Base-by-base conservation (phyloP, 2,888 invertebrate genomes). In the Epiperipatus broadwayi region DNA sequence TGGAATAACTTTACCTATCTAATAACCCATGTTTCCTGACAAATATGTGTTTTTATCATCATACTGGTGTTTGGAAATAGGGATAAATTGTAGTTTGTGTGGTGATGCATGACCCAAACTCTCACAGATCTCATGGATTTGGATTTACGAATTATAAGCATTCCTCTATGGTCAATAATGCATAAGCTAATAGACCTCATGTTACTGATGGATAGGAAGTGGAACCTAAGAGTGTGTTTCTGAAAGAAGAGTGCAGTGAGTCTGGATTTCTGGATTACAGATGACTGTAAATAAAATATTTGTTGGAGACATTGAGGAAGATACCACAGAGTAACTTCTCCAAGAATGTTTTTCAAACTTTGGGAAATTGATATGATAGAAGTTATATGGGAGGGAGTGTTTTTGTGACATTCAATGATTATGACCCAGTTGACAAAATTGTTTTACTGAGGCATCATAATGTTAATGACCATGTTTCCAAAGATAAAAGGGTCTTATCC, bases 1-100 rank as follows among this genome's bases (percentile, higher is more conserved):
- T n/a, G n/a, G n/a, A n/a, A n/a, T n/a, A n/a, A n/a, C n/a, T n/a
- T n/a, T n/a, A n/a, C n/a, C n/a, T n/a, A n/a, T n/a, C n/a, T n/a
- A n/a, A n/a, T n/a, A n/a, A n/a, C n/a, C n/a, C n/a, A n/a, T n/a
- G n/a, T n/a, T n/a, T n/a, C n/a, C n/a, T n/a, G n/a, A n/a, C n/a
- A n/a, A n/a, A n/a, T n/a, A n/a, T n/a, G n/a, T n/a, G n/a, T n/a
- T n/a, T n/a, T n/a, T n/a, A n/a, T n/a, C n/a, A n/a, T n/a, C n/a
- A n/a, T n/a, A n/a, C n/a, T n/a, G n/a, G n/a, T n/a, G n/a, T 91
- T 58, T 83, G 84, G 54, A 78, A 89, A 71, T 95, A 84, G 81
- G 93, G 93, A 16, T 84, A 85, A 53, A 83, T 91, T 49, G 84
- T 87, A 0, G 89, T 91, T 59, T 87, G 87, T 5, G 87, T 91